Percentiles rank a stretch among this genome's conserved stretches.
Evolutionary conservation across 2,888 invertebrate species (phyloP).

Genomic region (Myopa testacea): DNA sequence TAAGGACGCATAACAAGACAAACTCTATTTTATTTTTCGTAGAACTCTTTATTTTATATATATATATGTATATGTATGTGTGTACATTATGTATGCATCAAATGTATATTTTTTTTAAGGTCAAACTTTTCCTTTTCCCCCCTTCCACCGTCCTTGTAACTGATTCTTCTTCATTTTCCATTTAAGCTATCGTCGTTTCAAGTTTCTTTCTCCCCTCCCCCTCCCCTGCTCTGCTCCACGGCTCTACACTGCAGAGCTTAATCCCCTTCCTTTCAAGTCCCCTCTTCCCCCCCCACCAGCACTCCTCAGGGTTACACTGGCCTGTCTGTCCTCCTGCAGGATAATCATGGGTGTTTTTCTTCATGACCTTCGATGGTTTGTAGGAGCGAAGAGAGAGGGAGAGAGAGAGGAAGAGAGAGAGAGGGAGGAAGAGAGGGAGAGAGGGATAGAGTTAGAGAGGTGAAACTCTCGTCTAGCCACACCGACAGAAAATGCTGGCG

Average conservation of each 20-base stretch:
- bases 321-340: background rate
- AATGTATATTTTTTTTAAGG: no score
- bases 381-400: no score
- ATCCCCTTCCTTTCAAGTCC: background rate
- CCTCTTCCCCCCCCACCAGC: background rate
- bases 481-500: constrained; percentile 30
- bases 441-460: background rate
- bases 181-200: no score
- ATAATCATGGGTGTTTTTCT: constrained; percentile 7
- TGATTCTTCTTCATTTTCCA: no score
- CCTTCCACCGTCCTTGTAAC: no score
- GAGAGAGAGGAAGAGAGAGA: no score
- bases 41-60: no score
- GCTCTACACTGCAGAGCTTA: background rate
- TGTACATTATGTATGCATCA: no score
- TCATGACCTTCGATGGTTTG: constrained; percentile 1
- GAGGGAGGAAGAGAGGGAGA: no score
- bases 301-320: background rate
- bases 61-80: no score
- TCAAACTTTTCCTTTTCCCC: no score
- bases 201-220: background rate
- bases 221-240: background rate
- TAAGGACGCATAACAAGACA: background rate
- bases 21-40: background rate
- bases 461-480: background rate